These are phyloP conservation scores for Myopa testacea DNA, from an alignment of 2,888 invertebrate species.

Conservation along the genomic window DNA sequence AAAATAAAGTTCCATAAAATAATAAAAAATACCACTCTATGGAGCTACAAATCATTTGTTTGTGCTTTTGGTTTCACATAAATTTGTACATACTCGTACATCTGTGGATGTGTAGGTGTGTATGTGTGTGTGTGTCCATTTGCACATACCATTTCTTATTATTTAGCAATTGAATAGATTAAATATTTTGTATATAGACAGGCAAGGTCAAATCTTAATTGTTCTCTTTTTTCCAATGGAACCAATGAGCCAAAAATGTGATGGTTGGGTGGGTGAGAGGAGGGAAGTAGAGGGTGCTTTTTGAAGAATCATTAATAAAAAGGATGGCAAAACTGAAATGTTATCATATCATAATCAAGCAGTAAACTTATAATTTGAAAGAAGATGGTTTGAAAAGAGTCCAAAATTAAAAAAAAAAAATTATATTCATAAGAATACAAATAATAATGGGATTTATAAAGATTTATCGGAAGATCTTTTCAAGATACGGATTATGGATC, in stretches of 20 bases:
- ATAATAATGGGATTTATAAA: no score
- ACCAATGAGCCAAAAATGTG: neutral
- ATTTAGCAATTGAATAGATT: neutral
- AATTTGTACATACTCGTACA: neutral
- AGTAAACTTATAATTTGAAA: no score
- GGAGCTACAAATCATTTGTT: neutral
- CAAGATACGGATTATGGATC: no score
- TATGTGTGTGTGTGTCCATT: neutral
- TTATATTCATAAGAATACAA: no score
- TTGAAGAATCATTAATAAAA: no score
- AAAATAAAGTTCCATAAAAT: neutral
- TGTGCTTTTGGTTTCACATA: neutral
- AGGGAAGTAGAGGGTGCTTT: no score
- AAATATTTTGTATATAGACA: neutral
- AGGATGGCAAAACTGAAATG: no score
- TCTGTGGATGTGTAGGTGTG: neutral
- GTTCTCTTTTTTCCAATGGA: neutral
- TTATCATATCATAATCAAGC: no score
- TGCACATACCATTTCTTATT: neutral
- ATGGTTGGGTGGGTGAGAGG: no score
- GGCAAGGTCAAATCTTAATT: slow-evolving; percentile 1
- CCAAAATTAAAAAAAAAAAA: no score
- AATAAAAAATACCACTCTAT: neutral
- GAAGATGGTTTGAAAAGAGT: no score
- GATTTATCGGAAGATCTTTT: no score